Base-by-base conservation (phyloP, 2,113 vertebrate species). In the Arenaria interpres region DNA sequence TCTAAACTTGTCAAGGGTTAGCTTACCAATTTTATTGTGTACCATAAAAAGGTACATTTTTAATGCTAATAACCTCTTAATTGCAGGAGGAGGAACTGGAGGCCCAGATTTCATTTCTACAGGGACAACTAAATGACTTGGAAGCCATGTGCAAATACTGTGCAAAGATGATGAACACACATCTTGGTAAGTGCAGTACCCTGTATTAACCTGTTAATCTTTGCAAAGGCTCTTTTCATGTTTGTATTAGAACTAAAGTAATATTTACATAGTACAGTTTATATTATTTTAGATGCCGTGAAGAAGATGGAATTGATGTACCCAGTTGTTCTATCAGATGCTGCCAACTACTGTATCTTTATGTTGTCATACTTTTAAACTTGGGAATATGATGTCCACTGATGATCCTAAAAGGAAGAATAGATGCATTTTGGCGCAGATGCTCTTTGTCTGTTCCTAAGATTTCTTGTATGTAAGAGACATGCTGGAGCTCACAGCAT, bases 101-200 rank as follows among this genome's bases (percentile, higher is more conserved):
- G 95, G 98, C 98, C n/a, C 99, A 99, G 74, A 99, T 99, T 75
- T 99, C 99, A 18, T 99, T 99, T 96, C 98, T 99, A 28, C 99
- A 99, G 97, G 99, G 99, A 77, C 99, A 99, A 93, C 98, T 99
- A 94, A 99, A 99, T 0, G 99, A 99, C 97, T 98, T 99, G 88
- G 99, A 99, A 93, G 99, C 99, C 83, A 99, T 99, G 99, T 99
- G 99, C 98, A 99, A 99, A 97, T 99, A 99, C 90, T 99, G 99
- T 77, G 99, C 99, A 12, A 99, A 99, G 97, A 99, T 99, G 98
- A 99, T 99, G 99, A 99, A 99, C 91, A 96, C 97, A 4, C 99
- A 99, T 96, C 99, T 99, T 63, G 99, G 99, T 99, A 97, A 99
- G 99, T 98, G 33, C 56, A 39, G 14, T 53, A 19, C 20, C 56